Conservation (phyloP, 2,888 invertebrate genomes). For the Alviniconcha strummeri region DNA sequence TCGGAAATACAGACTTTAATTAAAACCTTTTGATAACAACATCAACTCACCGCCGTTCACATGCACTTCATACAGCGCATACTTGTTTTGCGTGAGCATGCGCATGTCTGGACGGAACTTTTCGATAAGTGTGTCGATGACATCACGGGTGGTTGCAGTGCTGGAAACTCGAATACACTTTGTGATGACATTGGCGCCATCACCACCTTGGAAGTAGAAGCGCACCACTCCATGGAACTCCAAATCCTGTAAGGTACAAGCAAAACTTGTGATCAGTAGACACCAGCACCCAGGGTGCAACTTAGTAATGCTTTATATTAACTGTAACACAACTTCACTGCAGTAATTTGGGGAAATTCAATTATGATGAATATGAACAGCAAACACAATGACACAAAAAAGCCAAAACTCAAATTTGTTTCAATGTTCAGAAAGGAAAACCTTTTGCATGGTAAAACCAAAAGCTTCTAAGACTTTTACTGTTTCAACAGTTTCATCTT, state of each 20-base stretch:
- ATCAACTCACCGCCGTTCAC: slow-evolving; percentile 80
- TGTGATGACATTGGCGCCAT: slow-evolving; percentile 93
- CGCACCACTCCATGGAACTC: slow-evolving; percentile 99
- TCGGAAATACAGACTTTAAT: no score
- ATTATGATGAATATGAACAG: no score
- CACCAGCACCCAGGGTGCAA: no score
- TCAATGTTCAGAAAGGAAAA: no score
- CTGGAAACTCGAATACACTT: slow-evolving; percentile 99
- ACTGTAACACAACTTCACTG: no score
- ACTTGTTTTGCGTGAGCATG: slow-evolving; percentile 81
- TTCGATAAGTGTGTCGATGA: slow-evolving; percentile 97
- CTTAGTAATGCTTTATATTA: no score
- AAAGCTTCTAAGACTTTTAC: no score
- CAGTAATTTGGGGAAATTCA: no score
- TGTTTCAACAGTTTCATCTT: no score
- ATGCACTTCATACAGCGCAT: slow-evolving; percentile 81
- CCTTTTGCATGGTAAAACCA: no score
- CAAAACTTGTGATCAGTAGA: no score
- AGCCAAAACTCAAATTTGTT: no score
- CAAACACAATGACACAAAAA: background rate
- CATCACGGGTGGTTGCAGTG: slow-evolving; percentile 95
- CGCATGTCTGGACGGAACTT: slow-evolving; percentile 99
- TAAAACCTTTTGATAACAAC: background rate
- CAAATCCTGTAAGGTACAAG: slow-evolving; percentile 84
- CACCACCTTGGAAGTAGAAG: slow-evolving; percentile 98